Evolutionary conservation across 2,113 vertebrate genomes (phyloP).

Genomic region (Serilophus lunatus): DNA sequence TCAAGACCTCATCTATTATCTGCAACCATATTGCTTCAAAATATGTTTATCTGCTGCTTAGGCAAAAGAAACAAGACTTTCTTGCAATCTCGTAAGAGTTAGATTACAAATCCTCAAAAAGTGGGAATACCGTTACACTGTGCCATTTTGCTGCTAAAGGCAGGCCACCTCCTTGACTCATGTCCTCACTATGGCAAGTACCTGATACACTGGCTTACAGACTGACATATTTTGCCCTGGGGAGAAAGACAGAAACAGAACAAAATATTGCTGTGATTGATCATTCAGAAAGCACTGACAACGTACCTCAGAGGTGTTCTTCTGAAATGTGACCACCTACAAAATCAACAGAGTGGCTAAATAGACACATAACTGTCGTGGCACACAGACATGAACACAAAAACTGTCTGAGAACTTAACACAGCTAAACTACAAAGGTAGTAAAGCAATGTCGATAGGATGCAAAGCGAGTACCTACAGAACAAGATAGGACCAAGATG

Average conservation of each 20-base stretch:
- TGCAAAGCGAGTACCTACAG: not conserved
- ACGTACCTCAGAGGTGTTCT: not conserved
- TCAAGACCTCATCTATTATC: not conserved
- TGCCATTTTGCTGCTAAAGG: not conserved
- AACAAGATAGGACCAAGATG: not conserved
- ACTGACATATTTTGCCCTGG: not conserved
- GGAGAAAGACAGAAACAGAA: not conserved
- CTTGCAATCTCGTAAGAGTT: not conserved
- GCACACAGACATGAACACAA: not conserved
- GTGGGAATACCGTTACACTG: not conserved
- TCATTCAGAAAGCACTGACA: not conserved
- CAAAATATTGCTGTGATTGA: rapidly evolving
- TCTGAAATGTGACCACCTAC: not conserved
- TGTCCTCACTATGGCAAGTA: not conserved
- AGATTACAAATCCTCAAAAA: not conserved
- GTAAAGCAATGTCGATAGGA: not conserved
- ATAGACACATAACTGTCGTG: not conserved
- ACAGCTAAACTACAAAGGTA: not conserved
- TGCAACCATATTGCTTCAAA: not conserved
- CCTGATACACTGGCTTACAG: not conserved
- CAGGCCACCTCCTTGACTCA: not conserved
- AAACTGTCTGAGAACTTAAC: not conserved
- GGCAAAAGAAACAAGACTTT: not conserved
- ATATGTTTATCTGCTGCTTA: not conserved
- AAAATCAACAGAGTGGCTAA: not conserved